Base-by-base conservation (phyloP, 2,113 vertebrate genomes). In the Rhadina sibilatrix region DNA sequence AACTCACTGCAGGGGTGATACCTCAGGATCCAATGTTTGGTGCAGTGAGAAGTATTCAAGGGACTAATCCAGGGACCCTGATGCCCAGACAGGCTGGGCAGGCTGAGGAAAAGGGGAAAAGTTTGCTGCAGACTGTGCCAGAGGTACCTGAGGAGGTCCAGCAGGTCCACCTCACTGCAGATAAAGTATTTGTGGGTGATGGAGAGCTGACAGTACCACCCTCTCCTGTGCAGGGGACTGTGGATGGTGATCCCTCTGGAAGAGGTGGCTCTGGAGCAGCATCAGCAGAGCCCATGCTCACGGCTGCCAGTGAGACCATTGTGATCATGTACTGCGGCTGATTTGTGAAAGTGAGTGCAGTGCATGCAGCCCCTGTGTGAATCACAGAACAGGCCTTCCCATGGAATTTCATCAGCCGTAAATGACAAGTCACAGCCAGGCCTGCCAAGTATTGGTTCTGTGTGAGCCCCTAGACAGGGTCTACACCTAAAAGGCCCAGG, bases 221-320 rank as follows among this genome's bases (percentile, higher is more conserved):
- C n/a, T 79, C 12, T 64, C 52, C 49, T 52, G 40, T 68, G 66
- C 22, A 4, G 4, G 15, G 31, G 3, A 35, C 65, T 3, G 0
- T 37, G 35, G 66, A 72, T 72, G n/a, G 50, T 50, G 44, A 92
- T 24, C 5, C 42, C 10, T 18, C 6, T 78, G 27, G 74, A 57
- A 68, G 40, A 56, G 40, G 18, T 49, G 50, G 33, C 22, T 61
- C n/a, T 61, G 42, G 59, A 83, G 80, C 37, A 80, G 66, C 0
- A 0, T 7, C 59, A 83, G 76, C 50, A 81, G 46, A 38, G 18
- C 28, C 63, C 0, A 0, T 2, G 8, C 57, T 57, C 4, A 1
- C 4, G 35, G 63, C n/a, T 90, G 50, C 49, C 68, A 74, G 83
- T 0, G 1, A 50, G 46, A 38, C 18, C 1, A 0, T 81, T 80